These are phyloP conservation scores for Ophion ellenae DNA, from an alignment of 2,888 invertebrate species.

Conservation along the genomic window DNA sequence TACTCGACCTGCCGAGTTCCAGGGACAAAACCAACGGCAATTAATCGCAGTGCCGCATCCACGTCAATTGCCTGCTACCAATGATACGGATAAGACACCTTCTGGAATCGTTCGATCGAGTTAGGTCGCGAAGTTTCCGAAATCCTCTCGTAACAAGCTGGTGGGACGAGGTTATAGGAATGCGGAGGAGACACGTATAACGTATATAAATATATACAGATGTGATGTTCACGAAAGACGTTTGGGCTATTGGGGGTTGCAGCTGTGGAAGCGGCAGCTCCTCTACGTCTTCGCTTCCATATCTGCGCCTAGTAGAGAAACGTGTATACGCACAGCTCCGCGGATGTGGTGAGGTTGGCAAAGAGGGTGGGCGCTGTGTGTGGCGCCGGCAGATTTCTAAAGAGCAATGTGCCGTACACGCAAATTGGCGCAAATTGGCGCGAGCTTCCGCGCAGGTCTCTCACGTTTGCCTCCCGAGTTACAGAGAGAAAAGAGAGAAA, in stretches of 20 bases:
- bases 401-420: constrained; percentile 79
- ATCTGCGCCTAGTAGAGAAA: constrained; percentile 20
- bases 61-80: not conserved
- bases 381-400: constrained; percentile 77
- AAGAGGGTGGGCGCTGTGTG: constrained; percentile 59
- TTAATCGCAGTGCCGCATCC: not conserved
- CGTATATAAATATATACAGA: constrained; percentile 5
- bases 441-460: constrained; percentile 78
- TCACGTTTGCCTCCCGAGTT: constrained; percentile 62
- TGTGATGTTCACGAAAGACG: constrained; percentile 45
- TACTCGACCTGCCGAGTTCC: not conserved
- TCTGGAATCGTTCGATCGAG: constrained; percentile 14
- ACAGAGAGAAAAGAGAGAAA: constrained; percentile 55
- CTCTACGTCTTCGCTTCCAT: constrained; percentile 38
- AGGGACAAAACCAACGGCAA: not conserved
- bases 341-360: constrained; percentile 48
- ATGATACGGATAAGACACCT: not conserved
- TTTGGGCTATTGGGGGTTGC: constrained; percentile 55
- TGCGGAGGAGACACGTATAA: constrained; percentile 9
- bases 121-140: constrained; percentile 36
- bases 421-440: constrained; percentile 83
- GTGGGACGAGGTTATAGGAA: constrained; percentile 27
- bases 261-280: constrained; percentile 45
- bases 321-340: constrained; percentile 32
- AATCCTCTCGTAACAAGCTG: constrained; percentile 63